These are phyloP conservation scores for Incurvaria masculella DNA, from an alignment of 2,888 invertebrate genomes.

Conservation along the genomic window DNA sequence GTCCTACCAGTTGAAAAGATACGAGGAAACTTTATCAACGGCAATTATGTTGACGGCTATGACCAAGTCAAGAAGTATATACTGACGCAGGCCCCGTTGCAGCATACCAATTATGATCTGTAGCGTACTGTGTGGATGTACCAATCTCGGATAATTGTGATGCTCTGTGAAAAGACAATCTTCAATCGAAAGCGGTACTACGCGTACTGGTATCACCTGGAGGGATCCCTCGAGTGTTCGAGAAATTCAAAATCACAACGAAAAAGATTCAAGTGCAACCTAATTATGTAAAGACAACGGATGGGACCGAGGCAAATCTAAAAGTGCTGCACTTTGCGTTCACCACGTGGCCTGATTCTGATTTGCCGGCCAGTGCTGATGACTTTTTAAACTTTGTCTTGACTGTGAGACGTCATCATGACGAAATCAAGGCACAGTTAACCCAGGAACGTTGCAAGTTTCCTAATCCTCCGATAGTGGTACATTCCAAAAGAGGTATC, in stretches of 20 bases:
- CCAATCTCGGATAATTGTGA: conserved; percentile 1
- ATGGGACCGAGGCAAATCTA: conserved; percentile 13
- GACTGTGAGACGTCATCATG: no score
- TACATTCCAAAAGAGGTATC: no score
- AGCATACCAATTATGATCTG: neutral
- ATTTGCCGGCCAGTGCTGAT: no score
- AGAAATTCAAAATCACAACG: conserved; percentile 1
- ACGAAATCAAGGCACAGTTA: no score
- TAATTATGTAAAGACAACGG: neutral
- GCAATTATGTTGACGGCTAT: conserved; percentile 1
- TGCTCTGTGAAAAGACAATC: conserved; percentile 1
- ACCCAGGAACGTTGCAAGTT: no score
- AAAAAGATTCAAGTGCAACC: neutral
- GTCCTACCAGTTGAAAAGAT: neutral
- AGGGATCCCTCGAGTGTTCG: neutral
- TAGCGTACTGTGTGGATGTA: conserved; percentile 3
- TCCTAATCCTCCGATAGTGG: no score
- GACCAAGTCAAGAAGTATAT: conserved; percentile 4
- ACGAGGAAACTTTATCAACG: conserved; percentile 1
- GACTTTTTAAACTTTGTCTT: no score
- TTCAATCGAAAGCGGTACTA: neutral
- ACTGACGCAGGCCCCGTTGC: neutral
- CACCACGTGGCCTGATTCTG: conserved; percentile 16
- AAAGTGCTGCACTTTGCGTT: conserved; percentile 16
- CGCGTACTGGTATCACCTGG: neutral